Evolutionary conservation across 2,797 vertebrate genomes (phyloP).

Genomic region (Emydoidea blandingii): DNA sequence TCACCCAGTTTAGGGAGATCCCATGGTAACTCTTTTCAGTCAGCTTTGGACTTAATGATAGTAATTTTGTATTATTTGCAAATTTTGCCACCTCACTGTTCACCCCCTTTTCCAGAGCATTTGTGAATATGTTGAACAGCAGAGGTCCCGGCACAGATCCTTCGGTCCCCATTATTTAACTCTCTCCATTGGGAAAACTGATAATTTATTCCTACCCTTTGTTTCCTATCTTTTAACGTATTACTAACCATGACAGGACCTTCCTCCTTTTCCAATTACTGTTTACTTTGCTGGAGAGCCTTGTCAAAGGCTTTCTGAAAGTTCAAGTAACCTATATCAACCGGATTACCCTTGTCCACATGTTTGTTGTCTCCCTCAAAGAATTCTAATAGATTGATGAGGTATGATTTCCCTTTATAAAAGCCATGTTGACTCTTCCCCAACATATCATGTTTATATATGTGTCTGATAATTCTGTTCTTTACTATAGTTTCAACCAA

Average conservation of each 20-base stretch:
- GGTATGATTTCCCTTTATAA: too few relatives aligned
- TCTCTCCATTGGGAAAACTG: neutral
- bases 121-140: neutral
- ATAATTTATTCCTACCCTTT: neutral
- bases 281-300: too few relatives aligned
- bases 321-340: neutral
- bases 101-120: neutral
- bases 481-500: too few relatives aligned
- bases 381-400: too few relatives aligned
- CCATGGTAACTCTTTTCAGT: neutral
- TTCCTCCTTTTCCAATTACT: neutral
- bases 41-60: neutral
- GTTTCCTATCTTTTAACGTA: neutral
- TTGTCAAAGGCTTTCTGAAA: neutral
- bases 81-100: neutral
- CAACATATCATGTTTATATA: too few relatives aligned
- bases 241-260: neutral
- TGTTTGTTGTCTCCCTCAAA: too few relatives aligned
- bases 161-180: neutral
- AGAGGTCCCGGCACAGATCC: neutral
- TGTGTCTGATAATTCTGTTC: too few relatives aligned
- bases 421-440: too few relatives aligned
- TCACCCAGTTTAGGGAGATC: neutral
- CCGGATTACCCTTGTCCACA: too few relatives aligned
- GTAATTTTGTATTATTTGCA: neutral